Base-by-base conservation (phyloP, 2,888 invertebrate species). In the Norana najaformis region DNA sequence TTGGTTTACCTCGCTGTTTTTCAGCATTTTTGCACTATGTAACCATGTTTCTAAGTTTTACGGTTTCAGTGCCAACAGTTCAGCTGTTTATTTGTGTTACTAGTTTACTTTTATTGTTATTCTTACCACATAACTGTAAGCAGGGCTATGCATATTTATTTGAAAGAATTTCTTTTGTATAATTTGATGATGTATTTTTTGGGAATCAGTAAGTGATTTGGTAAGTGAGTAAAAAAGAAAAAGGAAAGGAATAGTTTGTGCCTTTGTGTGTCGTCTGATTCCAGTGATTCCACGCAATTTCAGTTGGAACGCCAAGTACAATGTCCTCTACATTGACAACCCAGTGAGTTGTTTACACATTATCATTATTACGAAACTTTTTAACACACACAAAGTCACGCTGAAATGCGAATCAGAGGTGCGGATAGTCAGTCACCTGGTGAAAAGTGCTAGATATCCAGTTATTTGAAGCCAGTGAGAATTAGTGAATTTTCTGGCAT, bases 311-410 rank as follows among this genome's bases (percentile, higher is more conserved):
- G 95, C 96, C 83, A 96, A 96, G 20, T 97, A 97, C 94, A 96
- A 97, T 92, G 95, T 98, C 85, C 96, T 98, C 90, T 98, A 97
- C 94, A 97, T 98, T 90, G 98, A 98, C 94, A 98, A 98, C 95
- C 98, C 98, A 0, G 98, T 97, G 0, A 98, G 98, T 93, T 18
- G 23, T 53, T 53, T 53, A 18, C n/a, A n/a, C n/a, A n/a, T n/a
- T n/a, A n/a, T n/a, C n/a, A n/a, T n/a, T n/a, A n/a, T n/a, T n/a
- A n/a, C n/a, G n/a, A n/a, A n/a, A n/a, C n/a, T n/a, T n/a, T n/a
- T n/a, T n/a, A n/a, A n/a, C n/a, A n/a, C n/a, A n/a, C n/a, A n/a
- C n/a, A n/a, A n/a, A n/a, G n/a, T n/a, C n/a, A n/a, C n/a, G n/a
- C n/a, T n/a, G n/a, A n/a, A n/a, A n/a, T n/a, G n/a, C n/a, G n/a